Base-by-base conservation (phyloP, 2,888 invertebrate genomes). In the Andrena bucephala region DNA sequence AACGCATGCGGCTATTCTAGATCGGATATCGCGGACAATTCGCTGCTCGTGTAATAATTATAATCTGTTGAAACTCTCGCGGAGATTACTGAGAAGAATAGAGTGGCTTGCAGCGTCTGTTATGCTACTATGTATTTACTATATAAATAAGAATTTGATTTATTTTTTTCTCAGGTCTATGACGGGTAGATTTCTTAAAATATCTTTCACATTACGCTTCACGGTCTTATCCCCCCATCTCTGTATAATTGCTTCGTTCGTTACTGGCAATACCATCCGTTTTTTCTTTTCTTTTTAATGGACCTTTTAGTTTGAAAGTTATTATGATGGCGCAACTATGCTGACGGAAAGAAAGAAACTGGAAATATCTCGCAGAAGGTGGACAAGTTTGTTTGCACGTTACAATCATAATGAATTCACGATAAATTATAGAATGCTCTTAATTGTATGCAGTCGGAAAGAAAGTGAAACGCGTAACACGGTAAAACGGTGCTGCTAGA, bases 101-200 rank as follows among this genome's bases (percentile, higher is more conserved):
- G n/a, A 65, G n/a, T 62, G 50, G 36, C n/a, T 75, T 76, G 62
- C 29, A 60, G 42, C 36, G 62, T 68, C 54, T 74, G 81, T 79
- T 71, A 83, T 68, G 66, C 73, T 85, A 84, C 42, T 66, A 79
- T 81, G 73, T 27, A 20, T 20, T 20, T 20, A 20, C 20, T 20
- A 20, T 20, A 85, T 86, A 81, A 86, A 88, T 80, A 78, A 82
- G 63, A 76, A 77, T 87, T 88, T 87, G 82, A 87, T 88, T 70
- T 31, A 13, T 20, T n/a, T 73, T 70, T 68, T 70, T 50, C 60
- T 72, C 48, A 82, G 76, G 80, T 36, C 50, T 81, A 82, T 54
- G 63, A 24, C 52, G 65, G 42, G 69, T 69, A 72, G 50, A 20
- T 60, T 24, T 54, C 24, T 78, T 57, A 63, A 76, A 78, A 75